A percentile compares a stretch with the other conserved stretches of the same genome.
phyloP scores from a whole-genome alignment of 2,888 invertebrate species.

The Leistus spinibarbis region DNA sequence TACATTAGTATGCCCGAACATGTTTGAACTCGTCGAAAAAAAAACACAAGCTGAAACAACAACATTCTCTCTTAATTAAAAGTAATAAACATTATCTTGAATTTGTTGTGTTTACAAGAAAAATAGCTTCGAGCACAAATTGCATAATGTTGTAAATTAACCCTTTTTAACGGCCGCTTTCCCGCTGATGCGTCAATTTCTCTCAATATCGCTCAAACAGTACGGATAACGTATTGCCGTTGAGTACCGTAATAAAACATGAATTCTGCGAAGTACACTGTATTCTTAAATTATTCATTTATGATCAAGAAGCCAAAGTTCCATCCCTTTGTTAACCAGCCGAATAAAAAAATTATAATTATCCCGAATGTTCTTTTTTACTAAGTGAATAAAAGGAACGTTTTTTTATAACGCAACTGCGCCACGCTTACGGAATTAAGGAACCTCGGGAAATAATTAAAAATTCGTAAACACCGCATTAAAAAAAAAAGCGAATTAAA shows the following conservation, averaged over 20 bases:
- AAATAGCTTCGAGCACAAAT: conserved; percentile 6
- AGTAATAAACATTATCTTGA: conserved; percentile 35
- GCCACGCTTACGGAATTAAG: not conserved
- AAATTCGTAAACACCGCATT: conserved; percentile 2
- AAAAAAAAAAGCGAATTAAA: conserved; percentile 1
- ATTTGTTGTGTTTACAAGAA: conserved; percentile 29
- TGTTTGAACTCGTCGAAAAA: conserved; percentile 33
- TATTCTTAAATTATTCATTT: not conserved
- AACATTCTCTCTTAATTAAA: conserved; percentile 35
- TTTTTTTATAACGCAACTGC: not conserved
- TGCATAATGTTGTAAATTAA: conserved; percentile 24
- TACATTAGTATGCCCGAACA: conserved; percentile 35
- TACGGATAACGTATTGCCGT: not conserved
- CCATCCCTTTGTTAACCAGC: not conserved
- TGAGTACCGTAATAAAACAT: not conserved
- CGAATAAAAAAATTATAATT: not conserved
- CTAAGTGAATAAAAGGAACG: not conserved
- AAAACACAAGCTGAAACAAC: conserved; percentile 32
- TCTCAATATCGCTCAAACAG: not conserved
- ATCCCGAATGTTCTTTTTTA: not conserved
- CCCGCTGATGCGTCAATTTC: not conserved
- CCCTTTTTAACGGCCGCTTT: conserved; percentile 12
- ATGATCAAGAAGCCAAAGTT: not conserved
- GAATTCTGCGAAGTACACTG: no score
- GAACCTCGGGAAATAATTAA: not conserved